Conservation (phyloP, 2,888 invertebrate species). For the Leucania comma region DNA sequence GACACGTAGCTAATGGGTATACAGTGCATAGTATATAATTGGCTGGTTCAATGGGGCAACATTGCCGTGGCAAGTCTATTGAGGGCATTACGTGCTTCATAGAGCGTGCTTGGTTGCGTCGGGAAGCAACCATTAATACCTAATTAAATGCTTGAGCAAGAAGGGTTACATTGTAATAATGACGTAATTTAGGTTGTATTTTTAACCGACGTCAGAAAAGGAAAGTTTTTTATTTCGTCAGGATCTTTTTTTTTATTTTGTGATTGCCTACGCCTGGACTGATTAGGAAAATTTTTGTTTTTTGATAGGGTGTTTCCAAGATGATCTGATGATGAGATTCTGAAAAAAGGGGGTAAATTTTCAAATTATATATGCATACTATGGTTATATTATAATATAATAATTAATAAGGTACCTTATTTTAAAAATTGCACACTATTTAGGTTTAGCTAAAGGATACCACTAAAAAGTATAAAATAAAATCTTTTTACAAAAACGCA, state of each 20-base stretch:
- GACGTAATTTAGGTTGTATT: background rate
- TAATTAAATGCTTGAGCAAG: background rate
- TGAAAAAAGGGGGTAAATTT: no score
- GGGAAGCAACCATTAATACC: background rate
- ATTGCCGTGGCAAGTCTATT: conserved; percentile 8
- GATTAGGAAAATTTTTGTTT: no score
- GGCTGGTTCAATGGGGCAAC: background rate
- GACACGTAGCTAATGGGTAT: conserved; percentile 12
- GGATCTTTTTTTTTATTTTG: background rate
- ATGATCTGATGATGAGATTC: no score
- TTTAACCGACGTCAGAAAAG: background rate
- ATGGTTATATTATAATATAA: no score
- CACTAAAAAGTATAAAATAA: no score
- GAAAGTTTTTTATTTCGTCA: background rate
- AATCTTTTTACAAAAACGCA: no score
- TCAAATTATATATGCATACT: no score
- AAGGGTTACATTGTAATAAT: background rate
- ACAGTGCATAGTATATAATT: conserved; percentile 25
- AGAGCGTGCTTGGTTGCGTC: conserved; percentile 1
- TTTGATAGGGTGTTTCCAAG: no score
- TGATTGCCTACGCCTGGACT: no score
- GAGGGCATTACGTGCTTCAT: conserved; percentile 25
- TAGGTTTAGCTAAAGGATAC: no score
- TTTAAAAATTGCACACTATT: no score
- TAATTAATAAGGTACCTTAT: no score